Conservation (phyloP, 2,888 invertebrate species). For the Apantesis nais region DNA sequence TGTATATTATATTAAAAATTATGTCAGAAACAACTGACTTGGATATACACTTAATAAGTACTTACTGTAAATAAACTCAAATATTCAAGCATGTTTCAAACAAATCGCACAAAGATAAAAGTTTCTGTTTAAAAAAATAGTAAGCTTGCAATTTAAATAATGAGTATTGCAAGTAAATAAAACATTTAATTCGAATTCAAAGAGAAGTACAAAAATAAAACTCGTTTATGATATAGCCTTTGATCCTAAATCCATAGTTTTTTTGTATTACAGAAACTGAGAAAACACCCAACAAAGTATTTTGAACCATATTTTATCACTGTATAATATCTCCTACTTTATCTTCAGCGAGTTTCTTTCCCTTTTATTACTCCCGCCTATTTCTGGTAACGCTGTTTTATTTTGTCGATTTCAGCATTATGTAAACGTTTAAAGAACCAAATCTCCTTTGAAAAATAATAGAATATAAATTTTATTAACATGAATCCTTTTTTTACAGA, state of each 20-base stretch:
- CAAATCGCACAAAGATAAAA: too few species aligned
- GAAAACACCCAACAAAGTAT: conserved; percentile 18
- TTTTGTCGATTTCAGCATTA: conserved; percentile 60
- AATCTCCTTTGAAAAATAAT: conserved; percentile 45
- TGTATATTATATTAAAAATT: background rate
- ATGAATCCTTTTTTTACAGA: conserved; percentile 54
- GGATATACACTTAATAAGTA: background rate
- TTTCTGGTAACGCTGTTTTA: conserved; percentile 65
- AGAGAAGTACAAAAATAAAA: conserved; percentile 17
- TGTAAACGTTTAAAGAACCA: conserved; percentile 42
- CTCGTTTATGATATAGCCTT: conserved; percentile 10
- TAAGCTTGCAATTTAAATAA: too few species aligned
- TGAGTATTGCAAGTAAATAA: background rate
- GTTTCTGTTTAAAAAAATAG: too few species aligned
- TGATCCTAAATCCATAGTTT: conserved; percentile 15
- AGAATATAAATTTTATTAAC: conserved; percentile 38
- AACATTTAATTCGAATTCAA: conserved; percentile 7
- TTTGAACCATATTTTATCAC: conserved; percentile 24
- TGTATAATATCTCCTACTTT: conserved; percentile 52
- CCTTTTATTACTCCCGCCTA: conserved; percentile 62
- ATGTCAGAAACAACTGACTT: background rate
- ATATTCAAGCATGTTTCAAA: background rate
- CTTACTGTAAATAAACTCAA: too few species aligned
- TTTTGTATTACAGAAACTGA: conserved; percentile 23
- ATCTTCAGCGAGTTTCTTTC: conserved; percentile 57